Conservation (phyloP, 2,113 vertebrate genomes). For the Sebastes schlegelii region DNA sequence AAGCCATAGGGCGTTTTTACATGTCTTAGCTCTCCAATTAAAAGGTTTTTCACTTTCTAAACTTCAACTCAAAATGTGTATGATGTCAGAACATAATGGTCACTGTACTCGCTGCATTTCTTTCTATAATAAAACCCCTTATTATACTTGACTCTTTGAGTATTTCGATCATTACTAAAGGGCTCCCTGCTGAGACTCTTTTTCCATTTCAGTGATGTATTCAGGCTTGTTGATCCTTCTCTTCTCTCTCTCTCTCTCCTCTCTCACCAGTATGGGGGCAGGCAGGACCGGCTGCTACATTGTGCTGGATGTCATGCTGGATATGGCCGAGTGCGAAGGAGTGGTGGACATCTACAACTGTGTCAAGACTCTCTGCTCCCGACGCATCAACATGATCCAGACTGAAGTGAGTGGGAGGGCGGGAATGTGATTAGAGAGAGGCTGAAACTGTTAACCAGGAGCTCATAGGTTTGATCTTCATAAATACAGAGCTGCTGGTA, state of each 20-base stretch:
- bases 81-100: conserved; percentile 12
- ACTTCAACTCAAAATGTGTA: background rate
- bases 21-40: conserved; percentile 4
- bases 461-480: conserved; percentile 9
- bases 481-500: background rate
- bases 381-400: conserved; percentile 98
- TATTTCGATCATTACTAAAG: conserved; percentile 20
- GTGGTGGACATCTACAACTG: conserved; percentile 99
- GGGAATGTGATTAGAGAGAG: background rate
- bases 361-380: conserved; percentile 94
- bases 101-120: background rate
- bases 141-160: conserved; percentile 28
- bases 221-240: conserved; percentile 22
- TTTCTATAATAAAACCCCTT: conserved; percentile 31
- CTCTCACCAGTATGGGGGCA: conserved; percentile 87
- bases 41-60: conserved; percentile 24
- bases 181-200: background rate
- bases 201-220: conserved; percentile 12
- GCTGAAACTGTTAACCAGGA: background rate
- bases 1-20: background rate
- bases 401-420: conserved; percentile 88
- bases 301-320: conserved; percentile 96
- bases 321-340: conserved; percentile 96
- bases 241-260: conserved; percentile 49
- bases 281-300: conserved; percentile 97